These are phyloP conservation scores for Xestobium rufovillosum DNA, from an alignment of 2,888 invertebrate genomes.

Conservation along the genomic window DNA sequence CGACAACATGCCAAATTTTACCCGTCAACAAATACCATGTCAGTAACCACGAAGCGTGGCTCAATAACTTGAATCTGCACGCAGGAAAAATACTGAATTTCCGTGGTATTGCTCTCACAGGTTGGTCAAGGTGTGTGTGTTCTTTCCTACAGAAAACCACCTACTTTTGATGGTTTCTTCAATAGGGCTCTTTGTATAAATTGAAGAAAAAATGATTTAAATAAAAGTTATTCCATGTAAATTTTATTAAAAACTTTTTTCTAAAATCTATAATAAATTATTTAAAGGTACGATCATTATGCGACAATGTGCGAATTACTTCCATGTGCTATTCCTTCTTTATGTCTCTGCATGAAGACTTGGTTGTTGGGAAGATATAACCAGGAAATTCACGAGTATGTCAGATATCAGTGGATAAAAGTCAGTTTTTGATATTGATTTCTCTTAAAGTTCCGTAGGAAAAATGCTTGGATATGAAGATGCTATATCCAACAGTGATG, in stretches of 20 bases:
- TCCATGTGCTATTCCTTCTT: slow-evolving; percentile 55
- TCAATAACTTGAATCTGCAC: slow-evolving; percentile 47
- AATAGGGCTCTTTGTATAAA: not conserved
- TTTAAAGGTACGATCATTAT: slow-evolving; percentile 61
- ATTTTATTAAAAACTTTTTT: no score
- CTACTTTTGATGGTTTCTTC: slow-evolving; percentile 5
- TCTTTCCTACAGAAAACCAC: slow-evolving; percentile 11
- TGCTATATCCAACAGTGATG: slow-evolving; percentile 36
- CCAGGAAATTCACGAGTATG: slow-evolving; percentile 41
- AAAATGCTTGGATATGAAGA: slow-evolving; percentile 43
- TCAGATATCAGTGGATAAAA: slow-evolving; percentile 18
- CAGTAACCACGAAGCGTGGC: slow-evolving; percentile 71
- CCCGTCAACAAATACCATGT: slow-evolving; percentile 64
- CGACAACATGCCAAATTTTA: slow-evolving; percentile 61
- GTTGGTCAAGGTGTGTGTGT: slow-evolving; percentile 59
- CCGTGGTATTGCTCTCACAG: slow-evolving; percentile 60
- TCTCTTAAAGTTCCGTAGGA: slow-evolving; percentile 33
- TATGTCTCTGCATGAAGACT: slow-evolving; percentile 53
- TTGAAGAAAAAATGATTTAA: not conserved
- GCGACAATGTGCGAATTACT: slow-evolving; percentile 63
- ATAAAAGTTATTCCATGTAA: slow-evolving; percentile 4
- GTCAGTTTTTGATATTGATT: no score
- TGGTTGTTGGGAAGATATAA: slow-evolving; percentile 47
- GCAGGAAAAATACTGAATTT: slow-evolving; percentile 49
- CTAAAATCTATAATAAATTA: slow-evolving; percentile 7